These are phyloP conservation scores for Thalassophryne amazonica DNA, from an alignment of 2,797 vertebrate genomes.

Conservation along the genomic window DNA sequence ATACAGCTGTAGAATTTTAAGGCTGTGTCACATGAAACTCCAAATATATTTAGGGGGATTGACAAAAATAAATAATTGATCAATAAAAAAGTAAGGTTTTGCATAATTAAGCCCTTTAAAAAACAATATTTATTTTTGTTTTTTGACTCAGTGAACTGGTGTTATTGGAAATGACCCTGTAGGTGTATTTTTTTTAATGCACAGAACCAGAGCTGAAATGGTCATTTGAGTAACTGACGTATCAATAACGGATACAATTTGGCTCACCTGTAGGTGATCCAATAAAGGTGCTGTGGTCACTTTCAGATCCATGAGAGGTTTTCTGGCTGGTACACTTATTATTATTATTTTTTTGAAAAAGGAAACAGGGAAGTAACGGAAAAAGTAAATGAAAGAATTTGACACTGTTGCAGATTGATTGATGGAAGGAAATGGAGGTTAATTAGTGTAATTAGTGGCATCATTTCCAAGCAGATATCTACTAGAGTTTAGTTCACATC, in stretches of 20 bases:
- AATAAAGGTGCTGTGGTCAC: not conserved
- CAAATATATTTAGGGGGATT: too few species aligned
- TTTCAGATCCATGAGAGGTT: slow-evolving; percentile 6
- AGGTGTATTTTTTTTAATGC: not conserved
- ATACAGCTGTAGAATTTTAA: not conserved
- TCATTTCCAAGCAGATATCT: slow-evolving; percentile 31
- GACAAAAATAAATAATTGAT: too few species aligned
- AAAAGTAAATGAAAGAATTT: slow-evolving; percentile 3
- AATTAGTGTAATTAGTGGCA: not conserved
- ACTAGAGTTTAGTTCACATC: slow-evolving; percentile 53
- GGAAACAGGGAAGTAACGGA: not conserved
- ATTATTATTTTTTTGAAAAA: too few species aligned
- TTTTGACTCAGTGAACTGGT: not conserved
- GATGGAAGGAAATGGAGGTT: not conserved
- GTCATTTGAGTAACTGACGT: too few species aligned
- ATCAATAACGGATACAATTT: too few species aligned
- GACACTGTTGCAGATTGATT: not conserved
- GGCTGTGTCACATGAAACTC: too few species aligned
- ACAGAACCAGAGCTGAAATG: too few species aligned
- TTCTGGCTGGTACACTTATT: too few species aligned
- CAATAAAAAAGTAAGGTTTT: too few species aligned
- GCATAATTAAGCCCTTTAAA: too few species aligned
- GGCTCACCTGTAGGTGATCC: slow-evolving; percentile 42
- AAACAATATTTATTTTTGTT: not conserved
- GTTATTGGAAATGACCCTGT: not conserved